Conservation (phyloP, 2,888 invertebrate genomes). For the Allophyes oxyacanthae region DNA sequence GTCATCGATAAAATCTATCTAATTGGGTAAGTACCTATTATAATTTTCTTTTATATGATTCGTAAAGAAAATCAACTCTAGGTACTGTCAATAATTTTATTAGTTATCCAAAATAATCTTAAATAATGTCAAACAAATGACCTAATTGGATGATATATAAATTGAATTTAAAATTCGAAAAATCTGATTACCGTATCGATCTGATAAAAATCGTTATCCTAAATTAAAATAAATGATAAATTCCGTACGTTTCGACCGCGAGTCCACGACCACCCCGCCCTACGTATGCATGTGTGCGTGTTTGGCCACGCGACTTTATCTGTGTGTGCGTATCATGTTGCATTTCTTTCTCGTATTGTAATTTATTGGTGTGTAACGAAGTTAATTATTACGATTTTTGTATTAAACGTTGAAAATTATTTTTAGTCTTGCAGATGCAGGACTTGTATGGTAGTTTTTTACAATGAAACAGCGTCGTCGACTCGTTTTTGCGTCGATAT, state of each 20-base stretch:
- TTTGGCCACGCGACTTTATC: constrained; percentile 39
- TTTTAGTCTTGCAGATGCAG: constrained; percentile 83
- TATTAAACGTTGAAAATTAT: constrained; percentile 89
- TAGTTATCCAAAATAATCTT: too few species aligned
- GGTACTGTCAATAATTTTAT: too few species aligned
- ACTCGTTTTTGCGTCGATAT: constrained; percentile 59
- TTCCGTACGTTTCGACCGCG: constrained; percentile 14
- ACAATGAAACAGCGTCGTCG: constrained; percentile 73
- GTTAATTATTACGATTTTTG: constrained; percentile 90
- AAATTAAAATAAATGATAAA: constrained; percentile 45
- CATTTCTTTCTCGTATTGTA: constrained; percentile 89
- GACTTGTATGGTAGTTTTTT: constrained; percentile 72
- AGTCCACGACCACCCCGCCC: constrained; percentile 53
- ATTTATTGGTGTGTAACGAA: constrained; percentile 89
- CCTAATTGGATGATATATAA: too few species aligned
- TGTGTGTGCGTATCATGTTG: constrained; percentile 77
- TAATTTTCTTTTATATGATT: too few species aligned
- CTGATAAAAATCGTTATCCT: constrained; percentile 12
- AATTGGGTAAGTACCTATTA: too few species aligned
- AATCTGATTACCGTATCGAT: constrained; percentile 12
- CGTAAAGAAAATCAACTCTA: too few species aligned
- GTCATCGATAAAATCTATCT: too few species aligned
- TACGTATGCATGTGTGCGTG: constrained; percentile 57
- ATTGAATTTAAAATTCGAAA: not conserved
- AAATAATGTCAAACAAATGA: too few species aligned